Evolutionary conservation across 2,888 invertebrate genomes (phyloP).

Genomic region (Papilio demoleus): DNA sequence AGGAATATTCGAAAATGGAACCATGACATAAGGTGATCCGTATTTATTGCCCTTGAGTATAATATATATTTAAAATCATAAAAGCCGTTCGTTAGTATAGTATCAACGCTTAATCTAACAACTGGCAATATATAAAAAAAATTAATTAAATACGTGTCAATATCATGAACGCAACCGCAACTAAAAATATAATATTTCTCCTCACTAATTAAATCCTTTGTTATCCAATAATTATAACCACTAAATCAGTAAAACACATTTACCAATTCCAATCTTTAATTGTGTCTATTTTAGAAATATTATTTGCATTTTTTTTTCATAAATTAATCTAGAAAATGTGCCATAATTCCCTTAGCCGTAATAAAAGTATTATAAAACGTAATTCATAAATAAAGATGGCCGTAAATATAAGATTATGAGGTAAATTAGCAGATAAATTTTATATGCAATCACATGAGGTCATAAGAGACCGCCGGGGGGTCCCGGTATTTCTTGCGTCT

Average conservation of each 20-base stretch:
- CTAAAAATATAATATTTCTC: not conserved
- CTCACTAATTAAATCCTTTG: not conserved
- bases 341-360: not conserved
- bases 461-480: constrained; percentile 51
- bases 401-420: constrained; percentile 53
- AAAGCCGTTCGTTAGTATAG: too few species aligned
- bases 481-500: constrained; percentile 46
- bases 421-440: constrained; percentile 60
- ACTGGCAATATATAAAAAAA: not conserved
- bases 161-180: not conserved
- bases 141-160: not conserved
- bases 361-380: constrained; percentile 34
- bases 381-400: constrained; percentile 51
- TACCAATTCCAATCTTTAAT: too few species aligned
- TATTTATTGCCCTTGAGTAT: too few species aligned
- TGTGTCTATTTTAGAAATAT: too few species aligned
- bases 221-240: not conserved
- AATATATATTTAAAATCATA: too few species aligned
- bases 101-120: too few species aligned
- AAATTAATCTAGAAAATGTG: not conserved
- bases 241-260: not conserved
- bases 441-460: constrained; percentile 57
- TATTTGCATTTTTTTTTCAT: not conserved
- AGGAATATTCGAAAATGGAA: too few species aligned
- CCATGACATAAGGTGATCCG: too few species aligned